Conservation (phyloP, 2,797 vertebrate species). For the Enteromius anoplus region DNA sequence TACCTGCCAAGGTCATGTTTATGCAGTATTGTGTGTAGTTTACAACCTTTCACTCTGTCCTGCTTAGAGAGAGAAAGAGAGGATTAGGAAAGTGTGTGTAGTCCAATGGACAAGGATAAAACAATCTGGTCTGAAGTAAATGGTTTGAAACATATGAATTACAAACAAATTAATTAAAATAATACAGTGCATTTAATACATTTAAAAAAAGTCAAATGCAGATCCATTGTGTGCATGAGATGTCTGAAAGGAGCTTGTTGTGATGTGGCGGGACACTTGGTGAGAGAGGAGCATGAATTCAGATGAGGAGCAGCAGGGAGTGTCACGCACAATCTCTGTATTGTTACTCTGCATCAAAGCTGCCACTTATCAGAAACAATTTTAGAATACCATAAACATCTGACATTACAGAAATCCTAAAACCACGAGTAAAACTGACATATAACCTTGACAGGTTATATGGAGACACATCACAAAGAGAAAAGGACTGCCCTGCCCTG, state of each 20-base stretch:
- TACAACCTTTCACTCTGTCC: constrained; percentile 22
- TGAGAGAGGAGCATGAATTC: constrained; percentile 42
- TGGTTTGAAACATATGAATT: neutral
- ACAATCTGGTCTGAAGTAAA: neutral
- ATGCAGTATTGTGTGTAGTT: neutral
- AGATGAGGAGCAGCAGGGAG: constrained; percentile 42
- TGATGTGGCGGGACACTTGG: constrained; percentile 35
- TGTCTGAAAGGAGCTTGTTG: constrained; percentile 27
- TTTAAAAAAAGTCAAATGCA: neutral
- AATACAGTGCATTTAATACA: neutral
- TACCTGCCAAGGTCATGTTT: constrained; percentile 66
- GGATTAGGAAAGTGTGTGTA: neutral
- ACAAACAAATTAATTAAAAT: neutral
- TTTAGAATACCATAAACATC: neutral
- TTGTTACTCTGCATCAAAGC: constrained; percentile 23
- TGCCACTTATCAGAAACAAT: neutral
- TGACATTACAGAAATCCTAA: neutral
- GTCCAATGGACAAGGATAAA: neutral
- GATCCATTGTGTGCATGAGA: constrained; percentile 7
- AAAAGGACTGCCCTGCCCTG: constrained; percentile 8
- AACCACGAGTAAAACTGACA: constrained; percentile 14
- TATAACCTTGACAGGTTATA: neutral
- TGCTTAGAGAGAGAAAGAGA: constrained; percentile 1
- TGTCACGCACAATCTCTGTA: constrained; percentile 31
- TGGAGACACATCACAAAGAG: neutral